A percentile compares a stretch with the other conserved stretches of the same genome.
These are phyloP conservation scores for Eustalomyia histrio DNA, from an alignment of 2,888 invertebrate genomes.

Conservation along the genomic window DNA sequence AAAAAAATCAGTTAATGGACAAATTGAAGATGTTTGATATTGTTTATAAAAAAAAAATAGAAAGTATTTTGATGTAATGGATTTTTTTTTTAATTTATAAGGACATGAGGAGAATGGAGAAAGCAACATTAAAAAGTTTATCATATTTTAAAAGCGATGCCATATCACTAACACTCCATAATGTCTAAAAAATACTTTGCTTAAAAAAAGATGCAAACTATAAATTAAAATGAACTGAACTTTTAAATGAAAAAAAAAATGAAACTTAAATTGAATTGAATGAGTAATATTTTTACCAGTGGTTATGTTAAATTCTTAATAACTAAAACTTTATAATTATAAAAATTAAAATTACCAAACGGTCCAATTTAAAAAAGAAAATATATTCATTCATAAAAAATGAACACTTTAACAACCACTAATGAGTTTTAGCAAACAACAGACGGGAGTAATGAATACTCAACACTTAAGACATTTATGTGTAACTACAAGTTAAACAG, in stretches of 20 bases:
- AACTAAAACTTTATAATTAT: conserved; percentile 57
- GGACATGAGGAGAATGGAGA: neutral
- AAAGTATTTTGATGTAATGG: neutral
- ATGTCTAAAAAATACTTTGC: no score
- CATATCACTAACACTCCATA: neutral
- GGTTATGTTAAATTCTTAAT: conserved; percentile 34
- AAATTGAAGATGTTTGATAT: no score
- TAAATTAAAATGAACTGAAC: neutral
- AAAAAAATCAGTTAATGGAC: conserved; percentile 28
- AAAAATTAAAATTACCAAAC: conserved; percentile 62
- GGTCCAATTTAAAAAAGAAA: conserved; percentile 34
- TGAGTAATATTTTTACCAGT: conserved; percentile 3
- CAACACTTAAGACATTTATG: conserved; percentile 41
- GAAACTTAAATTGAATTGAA: conserved; percentile 57
- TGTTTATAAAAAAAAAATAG: conserved; percentile 12
- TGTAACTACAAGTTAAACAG: conserved; percentile 40
- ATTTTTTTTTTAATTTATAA: neutral
- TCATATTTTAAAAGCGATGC: no score
- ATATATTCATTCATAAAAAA: neutral
- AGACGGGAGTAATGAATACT: conserved; percentile 18
- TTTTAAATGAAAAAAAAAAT: conserved; percentile 36
- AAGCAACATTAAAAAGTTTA: neutral
- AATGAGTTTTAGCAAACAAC: conserved; percentile 57
- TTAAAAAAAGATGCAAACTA: no score
- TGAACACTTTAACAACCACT: conserved; percentile 48